phyloP scores from a whole-genome alignment of 2,888 invertebrate genomes.

The Zhengitettix transpicula region DNA sequence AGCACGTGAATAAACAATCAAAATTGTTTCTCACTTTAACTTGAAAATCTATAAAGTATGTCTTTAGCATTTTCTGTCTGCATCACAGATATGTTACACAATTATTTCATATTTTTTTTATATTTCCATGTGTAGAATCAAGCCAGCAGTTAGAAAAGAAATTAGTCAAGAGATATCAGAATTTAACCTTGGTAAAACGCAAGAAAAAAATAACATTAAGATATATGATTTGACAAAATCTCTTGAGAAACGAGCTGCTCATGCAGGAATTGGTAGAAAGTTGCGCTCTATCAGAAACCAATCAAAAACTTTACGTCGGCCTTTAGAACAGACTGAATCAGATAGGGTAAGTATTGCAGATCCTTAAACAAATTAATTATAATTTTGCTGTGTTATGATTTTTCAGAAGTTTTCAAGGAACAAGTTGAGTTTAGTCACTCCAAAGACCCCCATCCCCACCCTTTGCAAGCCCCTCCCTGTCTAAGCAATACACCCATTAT shows the following conservation, averaged over 20 bases:
- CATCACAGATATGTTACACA: too few species aligned
- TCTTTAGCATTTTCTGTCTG: too few species aligned
- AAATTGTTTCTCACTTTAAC: too few species aligned
- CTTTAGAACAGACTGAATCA: slow-evolving; percentile 2
- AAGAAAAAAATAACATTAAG: not conserved
- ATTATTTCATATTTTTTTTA: too few species aligned
- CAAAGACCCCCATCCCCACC: too few species aligned
- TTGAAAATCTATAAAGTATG: too few species aligned
- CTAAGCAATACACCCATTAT: too few species aligned
- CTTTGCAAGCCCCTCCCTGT: too few species aligned
- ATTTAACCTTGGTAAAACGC: not conserved
- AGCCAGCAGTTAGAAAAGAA: slow-evolving; percentile 1
- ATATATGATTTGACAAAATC: not conserved
- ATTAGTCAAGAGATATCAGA: slow-evolving; percentile 1
- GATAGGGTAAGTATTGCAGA: not conserved
- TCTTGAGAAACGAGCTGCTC: not conserved
- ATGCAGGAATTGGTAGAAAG: not conserved
- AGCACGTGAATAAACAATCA: too few species aligned
- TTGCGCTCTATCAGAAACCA: not conserved
- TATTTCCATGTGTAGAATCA: not conserved
- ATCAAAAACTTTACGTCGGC: not conserved
- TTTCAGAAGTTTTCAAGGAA: too few species aligned
- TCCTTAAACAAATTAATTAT: not conserved
- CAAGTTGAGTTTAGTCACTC: too few species aligned
- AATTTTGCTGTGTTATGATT: too few species aligned